phyloP scores from a whole-genome alignment of 2,113 vertebrate genomes.

The Geococcyx californianus region DNA sequence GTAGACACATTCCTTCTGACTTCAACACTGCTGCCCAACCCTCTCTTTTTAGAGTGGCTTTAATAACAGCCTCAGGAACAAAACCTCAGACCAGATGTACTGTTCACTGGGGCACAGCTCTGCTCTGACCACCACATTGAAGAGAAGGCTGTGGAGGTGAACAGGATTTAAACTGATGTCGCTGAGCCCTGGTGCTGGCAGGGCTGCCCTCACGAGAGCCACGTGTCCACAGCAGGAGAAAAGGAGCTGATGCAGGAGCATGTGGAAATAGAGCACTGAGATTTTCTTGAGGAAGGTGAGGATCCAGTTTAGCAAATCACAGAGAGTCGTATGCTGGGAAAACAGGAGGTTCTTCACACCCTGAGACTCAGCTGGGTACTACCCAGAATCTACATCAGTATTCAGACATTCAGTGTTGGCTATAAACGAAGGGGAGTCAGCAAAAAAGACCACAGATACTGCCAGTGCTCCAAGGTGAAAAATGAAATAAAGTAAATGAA shows the following conservation, averaged over 20 bases:
- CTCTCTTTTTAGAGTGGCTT: neutral
- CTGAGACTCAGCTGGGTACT: neutral
- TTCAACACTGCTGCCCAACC: no score
- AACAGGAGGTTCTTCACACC: neutral
- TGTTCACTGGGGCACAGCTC: neutral
- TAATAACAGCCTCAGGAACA: neutral
- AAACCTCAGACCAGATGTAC: neutral
- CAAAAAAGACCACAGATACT: neutral
- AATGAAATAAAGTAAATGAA: neutral
- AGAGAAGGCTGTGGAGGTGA: neutral
- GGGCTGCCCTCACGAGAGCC: neutral
- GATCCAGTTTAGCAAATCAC: neutral
- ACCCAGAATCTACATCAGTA: neutral
- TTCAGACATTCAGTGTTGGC: neutral
- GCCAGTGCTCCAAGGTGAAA: neutral
- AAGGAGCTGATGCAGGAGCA: neutral
- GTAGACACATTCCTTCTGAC: neutral
- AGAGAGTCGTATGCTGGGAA: neutral
- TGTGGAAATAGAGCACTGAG: neutral
- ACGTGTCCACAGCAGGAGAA: neutral
- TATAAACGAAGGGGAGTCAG: neutral
- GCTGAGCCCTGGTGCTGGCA: neutral
- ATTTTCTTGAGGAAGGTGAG: neutral
- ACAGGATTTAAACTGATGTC: neutral
- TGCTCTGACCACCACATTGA: neutral